Conservation (phyloP, 2,797 vertebrate species). For the Poecilia gillii region DNA sequence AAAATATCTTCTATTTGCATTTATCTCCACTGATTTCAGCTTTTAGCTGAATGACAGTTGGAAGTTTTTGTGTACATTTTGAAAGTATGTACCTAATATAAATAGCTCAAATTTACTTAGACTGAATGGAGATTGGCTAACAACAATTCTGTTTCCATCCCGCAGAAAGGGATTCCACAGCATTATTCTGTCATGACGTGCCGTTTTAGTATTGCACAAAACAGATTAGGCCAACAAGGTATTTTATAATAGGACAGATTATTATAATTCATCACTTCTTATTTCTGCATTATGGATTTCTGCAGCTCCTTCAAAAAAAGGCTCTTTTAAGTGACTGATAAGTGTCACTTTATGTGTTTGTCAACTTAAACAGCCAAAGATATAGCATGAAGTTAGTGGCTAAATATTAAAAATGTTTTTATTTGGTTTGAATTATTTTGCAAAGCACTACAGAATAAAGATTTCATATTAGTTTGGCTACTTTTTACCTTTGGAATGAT, state of each 20-base stretch:
- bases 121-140: neutral
- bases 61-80: neutral
- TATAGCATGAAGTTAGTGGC: neutral
- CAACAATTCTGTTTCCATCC: too few species aligned
- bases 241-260: neutral
- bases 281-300: neutral
- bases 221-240: neutral
- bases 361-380: neutral
- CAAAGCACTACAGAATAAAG: neutral
- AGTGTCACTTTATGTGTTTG: neutral
- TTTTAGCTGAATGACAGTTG: neutral
- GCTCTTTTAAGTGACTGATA: neutral
- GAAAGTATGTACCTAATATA: too few species aligned
- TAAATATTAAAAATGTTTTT: neutral
- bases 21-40: neutral
- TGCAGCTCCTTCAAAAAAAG: neutral
- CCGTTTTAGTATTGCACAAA: neutral
- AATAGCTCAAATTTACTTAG: neutral
- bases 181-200: neutral
- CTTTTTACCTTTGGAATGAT: constrained; percentile 91
- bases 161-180: too few species aligned
- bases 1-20: neutral
- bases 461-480: neutral
- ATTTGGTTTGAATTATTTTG: neutral
- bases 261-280: neutral